Conservation (phyloP, 1,140 invertebrate genomes). For the Drosophila aff. region DNA sequence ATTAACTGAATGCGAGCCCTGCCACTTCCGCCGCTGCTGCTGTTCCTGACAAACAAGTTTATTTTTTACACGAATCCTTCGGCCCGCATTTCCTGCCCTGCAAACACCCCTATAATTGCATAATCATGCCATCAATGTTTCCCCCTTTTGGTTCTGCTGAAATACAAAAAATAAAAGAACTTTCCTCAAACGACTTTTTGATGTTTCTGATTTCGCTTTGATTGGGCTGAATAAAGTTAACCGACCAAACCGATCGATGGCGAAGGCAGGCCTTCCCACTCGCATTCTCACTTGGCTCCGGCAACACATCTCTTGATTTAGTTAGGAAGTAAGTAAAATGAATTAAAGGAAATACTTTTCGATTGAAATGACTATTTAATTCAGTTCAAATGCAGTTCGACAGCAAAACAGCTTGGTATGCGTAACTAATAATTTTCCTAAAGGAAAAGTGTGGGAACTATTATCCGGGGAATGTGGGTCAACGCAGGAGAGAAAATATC, state of each 20-base stretch:
- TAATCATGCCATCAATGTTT: slow-evolving; percentile 40
- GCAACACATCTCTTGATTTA: background rate
- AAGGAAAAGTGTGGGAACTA: background rate
- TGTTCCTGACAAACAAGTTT: slow-evolving; percentile 48
- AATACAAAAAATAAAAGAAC: slow-evolving; percentile 17
- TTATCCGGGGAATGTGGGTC: slow-evolving; percentile 3
- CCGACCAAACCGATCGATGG: slow-evolving; percentile 20
- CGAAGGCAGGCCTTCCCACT: background rate
- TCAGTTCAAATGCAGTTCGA: background rate
- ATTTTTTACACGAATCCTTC: slow-evolving; percentile 27
- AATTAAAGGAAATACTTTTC: background rate
- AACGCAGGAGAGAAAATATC: background rate
- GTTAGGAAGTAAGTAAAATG: background rate
- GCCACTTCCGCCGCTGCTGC: slow-evolving; percentile 6
- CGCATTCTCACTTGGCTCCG: background rate
- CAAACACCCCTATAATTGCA: slow-evolving; percentile 53
- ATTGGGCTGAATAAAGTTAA: slow-evolving; percentile 46
- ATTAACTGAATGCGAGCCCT: slow-evolving; percentile 65
- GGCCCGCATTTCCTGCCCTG: slow-evolving; percentile 18
- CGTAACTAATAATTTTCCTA: background rate
- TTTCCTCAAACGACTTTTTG: slow-evolving; percentile 70
- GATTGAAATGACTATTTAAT: background rate
- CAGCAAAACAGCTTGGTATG: background rate
- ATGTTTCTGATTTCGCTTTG: slow-evolving; percentile 72
- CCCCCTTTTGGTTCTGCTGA: background rate